Conservation (phyloP, 2,113 vertebrate species). For the Coreoperca whiteheadi region DNA sequence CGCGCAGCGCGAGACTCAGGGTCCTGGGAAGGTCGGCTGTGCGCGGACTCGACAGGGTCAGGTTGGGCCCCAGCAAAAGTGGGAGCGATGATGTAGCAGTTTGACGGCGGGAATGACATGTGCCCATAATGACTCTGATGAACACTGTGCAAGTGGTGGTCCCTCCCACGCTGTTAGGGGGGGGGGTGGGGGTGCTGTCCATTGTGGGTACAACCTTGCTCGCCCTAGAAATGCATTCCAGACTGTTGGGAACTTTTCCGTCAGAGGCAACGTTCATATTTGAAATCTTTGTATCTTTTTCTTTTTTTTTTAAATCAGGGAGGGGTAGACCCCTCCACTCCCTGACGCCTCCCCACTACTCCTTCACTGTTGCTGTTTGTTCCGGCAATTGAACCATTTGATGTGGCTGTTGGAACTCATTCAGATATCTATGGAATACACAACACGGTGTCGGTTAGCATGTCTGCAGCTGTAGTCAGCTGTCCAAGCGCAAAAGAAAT, state of each 20-base stretch:
- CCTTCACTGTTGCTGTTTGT: too few species aligned
- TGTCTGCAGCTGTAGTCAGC: neutral
- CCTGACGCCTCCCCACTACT: too few species aligned
- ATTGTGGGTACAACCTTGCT: neutral
- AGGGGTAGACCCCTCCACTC: too few species aligned
- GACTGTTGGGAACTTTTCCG: neutral
- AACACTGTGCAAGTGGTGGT: neutral
- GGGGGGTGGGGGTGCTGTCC: too few species aligned
- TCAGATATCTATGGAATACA: neutral
- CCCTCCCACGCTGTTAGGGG: too few species aligned
- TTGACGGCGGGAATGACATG: slow-evolving; percentile 31
- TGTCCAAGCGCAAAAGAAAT: neutral
- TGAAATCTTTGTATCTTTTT: too few species aligned
- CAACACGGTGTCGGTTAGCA: neutral
- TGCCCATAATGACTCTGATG: neutral
- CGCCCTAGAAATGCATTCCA: neutral
- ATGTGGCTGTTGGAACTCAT: neutral
- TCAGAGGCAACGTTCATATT: neutral
- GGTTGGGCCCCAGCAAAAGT: slow-evolving; percentile 37
- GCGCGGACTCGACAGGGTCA: slow-evolving; percentile 48
- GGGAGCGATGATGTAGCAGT: slow-evolving; percentile 37
- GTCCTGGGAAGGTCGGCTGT: slow-evolving; percentile 50
- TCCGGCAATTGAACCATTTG: neutral
- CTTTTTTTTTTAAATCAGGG: too few species aligned
- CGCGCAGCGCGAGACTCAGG: slow-evolving; percentile 39